Evolutionary conservation across 2,113 vertebrate species (phyloP), one percentile per base, ranked within the genome.

Genomic region (Hippocampus guttulatus): DNA sequence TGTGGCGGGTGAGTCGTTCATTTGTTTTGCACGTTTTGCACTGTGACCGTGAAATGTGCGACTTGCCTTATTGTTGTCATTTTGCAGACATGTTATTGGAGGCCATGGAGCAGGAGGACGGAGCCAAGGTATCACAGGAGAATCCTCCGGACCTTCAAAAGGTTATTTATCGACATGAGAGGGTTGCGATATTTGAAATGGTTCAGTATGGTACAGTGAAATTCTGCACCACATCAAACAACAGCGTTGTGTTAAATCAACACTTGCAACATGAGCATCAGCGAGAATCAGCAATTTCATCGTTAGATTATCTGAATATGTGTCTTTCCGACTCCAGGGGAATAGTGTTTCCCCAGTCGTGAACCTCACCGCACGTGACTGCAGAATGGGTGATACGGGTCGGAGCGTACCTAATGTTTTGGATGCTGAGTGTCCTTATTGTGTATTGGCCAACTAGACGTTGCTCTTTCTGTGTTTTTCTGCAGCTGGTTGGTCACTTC

Each of bases 101-200:
- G 6, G 55, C 69, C 57, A 72, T 78, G 62, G 92, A 93, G 71
- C 90, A 92, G 51, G 84, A 75, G 61, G 88, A 86, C 10, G 90
- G 88, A 69, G 74, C 88, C 51, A 79, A 88, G 91, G 89, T 88
- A 80, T 11, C 18, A 25, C 16, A 16, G 30, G 7, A 38, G 30
- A 7, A 38, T 63, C 30, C 7, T 41, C 54, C 20, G n/a, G n/a
- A 55, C 54, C 8, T 23, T 55, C 54, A 52, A 52, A 21, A 11
- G 54, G 21, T 55, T 55, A 10, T 23, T n/a, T 55, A 23, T n/a
- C n/a, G 9, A 55, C 54, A 55, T 23, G 54, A 55, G 54, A 23
- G n/a, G 21, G 9, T n/a, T 0, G 23, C 3, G 10, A n/a, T 55
- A 11, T 23, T 23, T 23, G n/a, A 23, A 23, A 55, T 55, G 11